Base-by-base conservation (phyloP, 2,113 vertebrate species). In the Sander lucioperca region DNA sequence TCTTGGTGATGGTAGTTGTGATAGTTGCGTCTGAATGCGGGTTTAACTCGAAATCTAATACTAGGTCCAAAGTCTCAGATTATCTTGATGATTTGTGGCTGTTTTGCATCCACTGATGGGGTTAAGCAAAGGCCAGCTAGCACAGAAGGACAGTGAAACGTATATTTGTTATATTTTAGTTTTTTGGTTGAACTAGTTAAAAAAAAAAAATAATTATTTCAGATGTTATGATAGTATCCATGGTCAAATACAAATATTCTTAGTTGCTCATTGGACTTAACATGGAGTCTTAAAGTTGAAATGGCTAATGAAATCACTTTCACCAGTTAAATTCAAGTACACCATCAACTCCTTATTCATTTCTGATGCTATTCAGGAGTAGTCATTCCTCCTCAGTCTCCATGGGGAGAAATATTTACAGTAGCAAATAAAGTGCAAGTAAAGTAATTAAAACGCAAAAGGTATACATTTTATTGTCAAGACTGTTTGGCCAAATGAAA, bases 11-110 rank as follows among this genome's bases (percentile, higher is more conserved):
- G 15, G 76, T 70, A 27, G 63, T 56, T 67, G 63, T 61, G 70
- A 83, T 83, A 25, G 33, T 36, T 70, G 19, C 13, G 51, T 70
- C 30, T 83, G 71, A 53, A 56, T 77, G 13, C n/a, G 71, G 57
- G 56, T 88, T 86, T 67, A 77, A 25, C 27, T 70, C 5, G 0
- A 66, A 33, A 56, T 54, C 77, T 64, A 47, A 56, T 58, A 39
- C 50, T 19, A 18, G 10, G 80, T 51, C 25, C 15, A 36, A 78
- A 71, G 56, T 66, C 30, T 25, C 48, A 9, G 43, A 21, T 3
- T 2, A 57, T n/a, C 58, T 57, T 53, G 57, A 59, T 68, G 71
- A 56, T 27, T 33, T n/a, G 8, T 47, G 33, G 57, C 14, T 65
- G 57, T 25, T 62, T 65, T 51, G 30, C 4, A 1, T 27, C 36